These are phyloP conservation scores for Octonoba sinensis DNA, from an alignment of 2,888 invertebrate genomes.

Conservation along the genomic window DNA sequence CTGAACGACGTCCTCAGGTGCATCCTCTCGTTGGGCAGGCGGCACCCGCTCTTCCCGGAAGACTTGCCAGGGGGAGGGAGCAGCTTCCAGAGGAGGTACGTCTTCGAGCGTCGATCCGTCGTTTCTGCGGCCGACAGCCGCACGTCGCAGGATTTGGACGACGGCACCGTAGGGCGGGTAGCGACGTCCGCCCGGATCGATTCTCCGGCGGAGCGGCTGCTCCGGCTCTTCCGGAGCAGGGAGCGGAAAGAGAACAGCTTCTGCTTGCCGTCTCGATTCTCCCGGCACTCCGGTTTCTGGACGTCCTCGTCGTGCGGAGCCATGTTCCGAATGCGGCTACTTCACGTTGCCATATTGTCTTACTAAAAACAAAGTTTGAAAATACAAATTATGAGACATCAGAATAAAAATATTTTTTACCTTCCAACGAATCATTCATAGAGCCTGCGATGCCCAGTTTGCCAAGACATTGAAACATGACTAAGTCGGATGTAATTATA, in stretches of 20 bases:
- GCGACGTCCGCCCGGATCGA: conserved; percentile 9
- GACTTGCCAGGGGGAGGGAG: conserved; percentile 32
- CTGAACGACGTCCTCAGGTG: conserved; percentile 55
- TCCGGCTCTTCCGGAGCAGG: conserved; percentile 58
- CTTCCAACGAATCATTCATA: too few relatives aligned
- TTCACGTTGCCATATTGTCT: too few relatives aligned
- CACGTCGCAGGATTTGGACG: conserved; percentile 56
- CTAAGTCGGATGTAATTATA: too few relatives aligned
- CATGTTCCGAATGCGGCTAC: conserved; percentile 3
- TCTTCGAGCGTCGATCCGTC: conserved; percentile 26
- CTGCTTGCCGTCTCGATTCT: conserved; percentile 21
- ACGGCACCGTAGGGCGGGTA: conserved; percentile 4
- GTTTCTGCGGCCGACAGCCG: conserved; percentile 26
- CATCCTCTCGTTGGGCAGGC: conserved; percentile 6
- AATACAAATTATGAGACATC: too few relatives aligned
- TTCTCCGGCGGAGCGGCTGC: conserved; percentile 42
- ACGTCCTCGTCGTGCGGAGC: conserved; percentile 26
- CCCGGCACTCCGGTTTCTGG: conserved; percentile 25
- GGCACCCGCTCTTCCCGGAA: not conserved
- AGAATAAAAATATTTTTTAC: too few relatives aligned
- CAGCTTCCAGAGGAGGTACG: conserved; percentile 47
- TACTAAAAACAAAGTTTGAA: too few relatives aligned
- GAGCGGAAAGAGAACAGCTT: conserved; percentile 60
- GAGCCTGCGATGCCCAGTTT: too few relatives aligned
- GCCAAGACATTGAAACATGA: too few relatives aligned